A percentile compares a stretch with the other conserved stretches of the same genome.
Evolutionary conservation across 1,140 invertebrate genomes (phyloP).

Genomic region (Drosophila sp.): DNA sequence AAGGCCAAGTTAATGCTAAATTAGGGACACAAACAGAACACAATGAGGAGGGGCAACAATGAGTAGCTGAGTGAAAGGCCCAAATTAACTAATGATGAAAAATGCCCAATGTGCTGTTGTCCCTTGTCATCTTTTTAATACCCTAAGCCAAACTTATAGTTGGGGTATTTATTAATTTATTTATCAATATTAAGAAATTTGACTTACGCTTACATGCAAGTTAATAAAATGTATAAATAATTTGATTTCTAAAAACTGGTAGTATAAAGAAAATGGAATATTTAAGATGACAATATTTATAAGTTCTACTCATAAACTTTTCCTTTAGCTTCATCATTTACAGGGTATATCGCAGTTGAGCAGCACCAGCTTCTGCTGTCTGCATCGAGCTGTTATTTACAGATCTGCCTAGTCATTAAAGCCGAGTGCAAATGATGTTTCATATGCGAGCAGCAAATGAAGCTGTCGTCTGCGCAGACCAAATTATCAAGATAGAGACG

Average conservation of each 20-base stretch:
- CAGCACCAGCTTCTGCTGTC: background rate
- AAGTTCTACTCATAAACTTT: background rate
- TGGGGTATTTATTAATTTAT: background rate
- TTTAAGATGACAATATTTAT: too few relatives aligned
- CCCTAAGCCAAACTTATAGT: background rate
- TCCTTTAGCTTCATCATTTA: background rate
- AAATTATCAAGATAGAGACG: constrained; percentile 35
- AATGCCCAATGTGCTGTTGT: constrained; percentile 34
- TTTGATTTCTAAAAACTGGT: too few relatives aligned
- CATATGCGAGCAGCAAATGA: constrained; percentile 58
- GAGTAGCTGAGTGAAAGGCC: constrained; percentile 31
- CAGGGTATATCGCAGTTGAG: constrained; percentile 5
- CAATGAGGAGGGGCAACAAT: background rate
- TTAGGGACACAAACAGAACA: constrained; percentile 23
- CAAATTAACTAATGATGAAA: constrained; percentile 80
- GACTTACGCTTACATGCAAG: too few relatives aligned
- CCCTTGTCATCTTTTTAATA: constrained; percentile 16
- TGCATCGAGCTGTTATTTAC: constrained; percentile 16
- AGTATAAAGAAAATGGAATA: background rate
- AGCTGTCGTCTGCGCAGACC: constrained; percentile 47
- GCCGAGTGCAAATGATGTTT: constrained; percentile 65
- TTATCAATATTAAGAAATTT: too few relatives aligned
- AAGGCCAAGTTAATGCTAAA: constrained; percentile 78
- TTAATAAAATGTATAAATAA: too few relatives aligned
- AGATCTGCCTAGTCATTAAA: constrained; percentile 51